A percentile compares a stretch with the other conserved stretches of the same genome.
Conservation (phyloP, 2,888 invertebrate genomes). For the Agrochola lychnidis region DNA sequence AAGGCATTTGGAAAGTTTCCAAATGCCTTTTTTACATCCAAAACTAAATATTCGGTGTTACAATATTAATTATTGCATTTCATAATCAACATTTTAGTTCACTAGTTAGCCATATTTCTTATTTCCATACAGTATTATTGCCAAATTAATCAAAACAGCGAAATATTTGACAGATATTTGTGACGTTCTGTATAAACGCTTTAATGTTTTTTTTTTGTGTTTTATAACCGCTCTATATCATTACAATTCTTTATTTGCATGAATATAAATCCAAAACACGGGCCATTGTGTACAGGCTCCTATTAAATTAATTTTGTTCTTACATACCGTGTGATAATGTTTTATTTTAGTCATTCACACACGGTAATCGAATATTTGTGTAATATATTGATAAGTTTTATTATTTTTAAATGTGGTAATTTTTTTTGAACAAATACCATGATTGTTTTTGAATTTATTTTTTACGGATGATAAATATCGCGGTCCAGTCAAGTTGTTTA, state of each 20-base stretch:
- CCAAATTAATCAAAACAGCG: no score
- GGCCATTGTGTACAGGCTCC: constrained; percentile 33
- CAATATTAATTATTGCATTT: no score
- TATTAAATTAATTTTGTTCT: constrained; percentile 43
- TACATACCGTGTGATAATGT: constrained; percentile 59
- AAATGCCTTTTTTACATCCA: no score
- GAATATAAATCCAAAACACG: background rate
- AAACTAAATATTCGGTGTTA: no score
- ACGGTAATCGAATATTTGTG: constrained; percentile 61
- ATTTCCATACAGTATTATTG: no score
- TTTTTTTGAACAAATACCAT: constrained; percentile 52
- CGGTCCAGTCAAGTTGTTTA: constrained; percentile 78
- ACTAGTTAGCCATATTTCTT: no score
- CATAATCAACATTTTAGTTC: no score
- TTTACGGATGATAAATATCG: constrained; percentile 72
- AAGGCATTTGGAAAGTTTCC: no score
- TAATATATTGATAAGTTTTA: constrained; percentile 49
- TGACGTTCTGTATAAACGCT: no score
- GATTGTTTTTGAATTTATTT: constrained; percentile 45
- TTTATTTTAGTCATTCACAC: constrained; percentile 48
- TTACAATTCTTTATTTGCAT: constrained; percentile 5
- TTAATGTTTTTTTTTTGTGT: constrained; percentile 1
- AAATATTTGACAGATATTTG: no score
- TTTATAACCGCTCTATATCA: background rate
- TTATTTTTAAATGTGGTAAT: constrained; percentile 41